A percentile compares a stretch with the other conserved stretches of the same genome.
Evolutionary conservation across 2,888 invertebrate species (phyloP).

Genomic region (Elegia similella): DNA sequence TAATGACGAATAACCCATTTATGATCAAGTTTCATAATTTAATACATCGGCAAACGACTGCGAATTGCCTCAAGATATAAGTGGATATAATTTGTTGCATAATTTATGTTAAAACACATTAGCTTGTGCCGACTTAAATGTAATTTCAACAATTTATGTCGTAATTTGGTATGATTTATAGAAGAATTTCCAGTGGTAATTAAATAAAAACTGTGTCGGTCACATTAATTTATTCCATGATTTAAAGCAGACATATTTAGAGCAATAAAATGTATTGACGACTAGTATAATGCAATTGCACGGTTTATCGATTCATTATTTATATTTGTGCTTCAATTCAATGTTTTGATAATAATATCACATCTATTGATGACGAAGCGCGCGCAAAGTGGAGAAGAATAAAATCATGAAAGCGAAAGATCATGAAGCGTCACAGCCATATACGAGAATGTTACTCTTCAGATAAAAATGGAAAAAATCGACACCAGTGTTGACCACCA

Average conservation of each 20-base stretch:
- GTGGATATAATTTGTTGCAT: constrained; percentile 5
- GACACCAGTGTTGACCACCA: too few relatives aligned
- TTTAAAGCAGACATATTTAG: constrained; percentile 11
- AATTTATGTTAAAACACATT: constrained; percentile 5
- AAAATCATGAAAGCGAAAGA: too few relatives aligned
- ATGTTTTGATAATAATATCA: too few relatives aligned
- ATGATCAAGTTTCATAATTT: background rate
- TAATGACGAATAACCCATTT: background rate
- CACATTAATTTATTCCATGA: constrained; percentile 7
- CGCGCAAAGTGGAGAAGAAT: too few relatives aligned
- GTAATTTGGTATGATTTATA: constrained; percentile 13
- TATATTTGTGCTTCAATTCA: too few relatives aligned
- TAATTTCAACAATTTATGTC: constrained; percentile 7
- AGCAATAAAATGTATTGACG: constrained; percentile 13
- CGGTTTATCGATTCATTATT: constrained; percentile 3
- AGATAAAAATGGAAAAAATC: too few relatives aligned
- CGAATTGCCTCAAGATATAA: background rate
- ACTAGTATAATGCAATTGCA: constrained; percentile 9
- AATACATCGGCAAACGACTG: background rate
- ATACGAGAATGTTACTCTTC: too few relatives aligned
- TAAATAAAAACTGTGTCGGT: constrained; percentile 7
- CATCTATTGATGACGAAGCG: too few relatives aligned
- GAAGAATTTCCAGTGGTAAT: constrained; percentile 12
- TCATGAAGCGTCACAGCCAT: too few relatives aligned
- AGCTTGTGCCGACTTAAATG: constrained; percentile 1